Percentiles rank a stretch among this genome's conserved stretches.
phyloP scores from a whole-genome alignment of 1,140 invertebrate species.

The Ceratina australensis region DNA sequence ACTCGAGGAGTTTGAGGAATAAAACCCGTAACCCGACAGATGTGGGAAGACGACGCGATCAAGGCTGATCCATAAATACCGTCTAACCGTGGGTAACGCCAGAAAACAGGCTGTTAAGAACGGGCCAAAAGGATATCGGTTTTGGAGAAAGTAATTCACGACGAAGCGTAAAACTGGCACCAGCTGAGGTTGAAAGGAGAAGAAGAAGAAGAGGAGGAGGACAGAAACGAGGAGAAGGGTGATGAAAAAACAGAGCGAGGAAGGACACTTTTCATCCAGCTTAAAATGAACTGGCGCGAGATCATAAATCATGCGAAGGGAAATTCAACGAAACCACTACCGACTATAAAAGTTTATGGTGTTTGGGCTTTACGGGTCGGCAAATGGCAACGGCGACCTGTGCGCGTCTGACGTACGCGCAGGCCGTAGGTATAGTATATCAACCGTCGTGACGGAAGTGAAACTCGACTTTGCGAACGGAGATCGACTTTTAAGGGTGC shows the following conservation, averaged over 20 bases:
- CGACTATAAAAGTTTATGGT: constrained; percentile 71
- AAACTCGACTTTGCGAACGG: constrained; percentile 57
- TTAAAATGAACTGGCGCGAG: constrained; percentile 31
- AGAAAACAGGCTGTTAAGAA: too few relatives aligned
- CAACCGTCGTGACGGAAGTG: constrained; percentile 58
- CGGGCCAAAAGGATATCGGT: too few relatives aligned
- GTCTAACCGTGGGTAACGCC: too few relatives aligned
- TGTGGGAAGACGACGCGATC: background rate
- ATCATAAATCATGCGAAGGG: constrained; percentile 64
- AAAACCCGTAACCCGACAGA: too few relatives aligned
- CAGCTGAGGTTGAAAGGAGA: too few relatives aligned
- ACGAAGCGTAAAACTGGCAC: too few relatives aligned
- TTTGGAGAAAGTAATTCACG: too few relatives aligned
- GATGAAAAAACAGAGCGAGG: background rate
- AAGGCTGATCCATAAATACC: too few relatives aligned
- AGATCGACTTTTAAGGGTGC: constrained; percentile 11
- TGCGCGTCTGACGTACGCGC: background rate
- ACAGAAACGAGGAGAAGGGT: background rate
- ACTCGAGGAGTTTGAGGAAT: background rate
- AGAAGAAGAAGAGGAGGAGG: background rate
- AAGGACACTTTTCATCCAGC: constrained; percentile 36
- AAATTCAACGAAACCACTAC: constrained; percentile 68
- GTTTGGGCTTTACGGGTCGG: constrained; percentile 47
- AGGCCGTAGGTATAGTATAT: background rate
- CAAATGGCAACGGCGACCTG: constrained; percentile 5